A percentile compares a stretch with the other conserved stretches of the same genome.
Evolutionary conservation across 2,113 vertebrate genomes (phyloP).

Genomic region (Ondatra zibethicus): DNA sequence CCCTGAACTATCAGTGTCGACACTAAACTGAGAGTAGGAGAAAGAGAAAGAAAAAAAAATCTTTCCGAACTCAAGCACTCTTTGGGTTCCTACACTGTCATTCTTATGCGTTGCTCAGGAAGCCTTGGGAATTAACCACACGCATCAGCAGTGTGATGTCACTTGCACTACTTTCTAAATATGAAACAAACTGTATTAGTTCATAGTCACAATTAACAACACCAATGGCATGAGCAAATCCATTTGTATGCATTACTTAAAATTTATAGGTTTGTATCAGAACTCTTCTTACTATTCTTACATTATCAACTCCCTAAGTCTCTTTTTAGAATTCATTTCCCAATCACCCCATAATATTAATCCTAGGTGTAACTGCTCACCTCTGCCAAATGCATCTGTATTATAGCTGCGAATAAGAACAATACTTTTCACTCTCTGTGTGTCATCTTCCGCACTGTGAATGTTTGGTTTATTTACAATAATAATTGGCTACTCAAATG

Average conservation of each 20-base stretch:
- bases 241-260: constrained; percentile 33
- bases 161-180: not conserved
- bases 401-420: not conserved
- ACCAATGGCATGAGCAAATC: not conserved
- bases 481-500: constrained; percentile 17
- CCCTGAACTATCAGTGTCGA: too few relatives aligned
- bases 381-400: not conserved
- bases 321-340: not conserved
- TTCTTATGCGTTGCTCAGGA: not conserved
- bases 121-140: not conserved
- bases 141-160: not conserved
- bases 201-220: not conserved
- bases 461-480: not conserved
- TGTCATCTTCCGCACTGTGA: not conserved
- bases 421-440: not conserved
- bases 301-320: not conserved
- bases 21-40: not conserved
- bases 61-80: not conserved
- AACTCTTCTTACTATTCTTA: not conserved
- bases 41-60: constrained; percentile 11
- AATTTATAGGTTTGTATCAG: not conserved
- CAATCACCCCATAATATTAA: constrained; percentile 28
- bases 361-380: not conserved
- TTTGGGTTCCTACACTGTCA: not conserved
- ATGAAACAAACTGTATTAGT: not conserved